Base-by-base conservation (phyloP, 2,888 invertebrate genomes). In the Tenthredo amoena region DNA sequence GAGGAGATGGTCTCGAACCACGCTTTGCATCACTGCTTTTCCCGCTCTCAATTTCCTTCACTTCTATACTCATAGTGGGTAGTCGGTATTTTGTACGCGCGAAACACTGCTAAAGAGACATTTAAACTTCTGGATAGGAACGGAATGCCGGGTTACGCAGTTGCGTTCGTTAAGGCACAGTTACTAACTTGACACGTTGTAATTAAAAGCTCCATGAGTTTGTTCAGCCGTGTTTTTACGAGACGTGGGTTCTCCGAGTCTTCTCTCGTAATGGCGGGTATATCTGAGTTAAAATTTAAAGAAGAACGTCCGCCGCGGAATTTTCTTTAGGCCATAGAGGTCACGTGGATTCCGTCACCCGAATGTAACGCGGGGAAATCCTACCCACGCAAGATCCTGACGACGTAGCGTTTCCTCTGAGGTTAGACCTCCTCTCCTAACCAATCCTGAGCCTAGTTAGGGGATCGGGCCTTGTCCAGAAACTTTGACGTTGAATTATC, bases 401-500 rank as follows among this genome's bases (percentile, higher is more conserved):
- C 50, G 55, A 47, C 50, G 47, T 77, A 10, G 55, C 50, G 7
- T 50, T 50, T 34, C 31, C 50, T 50, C 34, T 77, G 31, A 47
- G 31, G 18, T 77, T 18, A 31, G 26, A 9, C 31, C n/a, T 31
- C 26, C 15, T 9, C 4, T 2, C n/a, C 12, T 34, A 31, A 31
- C 55, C 31, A 15, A 77, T n/a, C 50, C 43, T 40, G 2, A 43
- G 21, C 12, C 40, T 9, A 40, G 18, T 50, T 50, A 31, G 31
- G 55, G 34, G 31, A 77, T 55, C 34, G 31, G 31, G 55, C 50
- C 77, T 77, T 77, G 77, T 77, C 50, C 50, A 31, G 55, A 77
- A 77, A 77, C 77, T 77, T 77, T 47, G 31, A 47, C 50, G 77
- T 50, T 55, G 77, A 50, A 77, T 77, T 77, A 50, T 77, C 55